Evolutionary conservation across 2,797 vertebrate species (phyloP), one percentile per base, ranked within the genome.

Genomic region (Phrynocephalus guinanensis): DNA sequence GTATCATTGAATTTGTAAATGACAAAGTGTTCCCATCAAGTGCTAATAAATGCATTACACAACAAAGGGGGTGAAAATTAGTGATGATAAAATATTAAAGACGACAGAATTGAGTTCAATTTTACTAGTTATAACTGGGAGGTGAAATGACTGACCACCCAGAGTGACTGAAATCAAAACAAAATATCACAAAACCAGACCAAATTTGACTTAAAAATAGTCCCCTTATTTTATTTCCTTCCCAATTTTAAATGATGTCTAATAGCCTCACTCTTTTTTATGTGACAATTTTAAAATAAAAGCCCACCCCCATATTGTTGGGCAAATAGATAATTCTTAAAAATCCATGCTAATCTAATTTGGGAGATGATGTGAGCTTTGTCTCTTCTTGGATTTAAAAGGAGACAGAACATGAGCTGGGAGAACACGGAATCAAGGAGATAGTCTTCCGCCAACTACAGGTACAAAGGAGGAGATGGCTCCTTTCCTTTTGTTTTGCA

Each of bases 81-180:
- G 60, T 18, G 18, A 63, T 63, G 60, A 63, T 63, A 63, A 18
- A 18, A 44, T 48, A 48, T 83, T 87, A 48, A 56, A 90, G 56
- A 88, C 68, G 76, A 88, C 83, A 84, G 88, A 91, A 91, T 89
- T 16, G 84, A 33, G 38, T 5, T 87, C 16, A 78, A 60, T 89
- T 81, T 33, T 86, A 86, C 18, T 68, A 84, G 77, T 88, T 52
- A 84, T 38, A 87, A 91, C 79, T 16, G 90, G 1, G 38, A 78
- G 9, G 48, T 3, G 86, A 90, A 73, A 2, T 73, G 0, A 11
- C 73, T 86, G 72, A 88, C 73, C 82, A 44, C 20, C 28, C 1
- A 79, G 44, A 87, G 93, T 60, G 11, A 44, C n/a, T 82, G 22
- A 66, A 68, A 66, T 16, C 38, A 87, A 50, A 52, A 38, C 24